Evolutionary conservation across 35 echinoderm and acorn worm genomes (phyloP), one percentile per base, ranked within the genome.

Genomic region (Lytechinus variegatus): DNA sequence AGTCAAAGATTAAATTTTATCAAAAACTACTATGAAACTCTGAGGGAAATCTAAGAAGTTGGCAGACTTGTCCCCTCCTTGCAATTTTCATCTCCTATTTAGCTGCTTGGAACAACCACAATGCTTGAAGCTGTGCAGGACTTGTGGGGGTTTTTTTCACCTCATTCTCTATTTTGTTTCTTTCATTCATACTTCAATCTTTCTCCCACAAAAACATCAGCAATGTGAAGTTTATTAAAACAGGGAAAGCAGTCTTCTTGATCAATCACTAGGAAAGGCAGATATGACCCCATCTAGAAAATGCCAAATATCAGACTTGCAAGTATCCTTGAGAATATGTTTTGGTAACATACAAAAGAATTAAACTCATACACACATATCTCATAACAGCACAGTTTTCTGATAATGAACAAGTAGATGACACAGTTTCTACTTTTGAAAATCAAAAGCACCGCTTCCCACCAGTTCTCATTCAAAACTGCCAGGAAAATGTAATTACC

Each of bases 351-450:
- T 79, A 6, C 19, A n/a, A 7, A 79, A 5, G 6, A 27, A 4
- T 79, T 16, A 24, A 79, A 24, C 66, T 24, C 66, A n/a, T 79
- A n/a, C 9, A 71, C 5, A 19, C n/a, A 24, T 79, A 79, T 79
- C 66, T 79, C 19, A 79, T 24, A 24, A 16, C 66, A 4, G 66
- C 21, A 79, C n/a, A 79, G 66, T 79, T 79, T 79, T 79, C 66
- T 79, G 66, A 79, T 79, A 79, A n/a, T 79, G 66, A 79, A 79
- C 66, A 79, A 79, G 66, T 24, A 79, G 66, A 79, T 16, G 66
- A 79, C 66, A 79, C 66, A 79, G 66, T 79, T n/a, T n/a, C 19
- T 79, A 24, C 66, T 24, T 79, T 79, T 79, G 66, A n/a, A 79
- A n/a, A 5, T 79, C 66, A 79, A 79, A n/a, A 79, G 66, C 66